Base-by-base conservation (phyloP, 2,888 invertebrate genomes). In the Urechis unicinctus region DNA sequence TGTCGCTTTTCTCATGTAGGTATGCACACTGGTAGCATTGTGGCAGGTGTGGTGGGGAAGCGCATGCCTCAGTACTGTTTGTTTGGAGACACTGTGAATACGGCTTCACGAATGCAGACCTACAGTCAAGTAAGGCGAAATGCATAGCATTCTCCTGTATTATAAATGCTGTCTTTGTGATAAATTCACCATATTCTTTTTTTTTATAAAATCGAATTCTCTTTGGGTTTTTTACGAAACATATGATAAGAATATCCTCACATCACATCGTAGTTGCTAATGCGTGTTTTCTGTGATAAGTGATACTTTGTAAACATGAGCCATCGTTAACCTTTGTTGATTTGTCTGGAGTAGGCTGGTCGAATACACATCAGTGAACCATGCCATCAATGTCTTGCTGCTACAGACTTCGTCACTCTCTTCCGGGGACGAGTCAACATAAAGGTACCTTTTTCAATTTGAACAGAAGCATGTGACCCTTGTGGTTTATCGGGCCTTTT, bases 101-200 rank as follows among this genome's bases (percentile, higher is more conserved):
- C 90, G 0, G 92, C 92, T 1, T 89, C 91, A 2, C 83, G 92
- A 56, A 91, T 92, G 91, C 91, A 92, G 73, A 83, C 85, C 1
- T 82, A 83, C 25, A 83, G 85, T 64, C 70, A 80, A 76, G 85
- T 85, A 73, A 74, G 71, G n/a, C n/a, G n/a, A n/a, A n/a, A n/a
- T n/a, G 17, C n/a, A n/a, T n/a, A n/a, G n/a, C n/a, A n/a, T n/a
- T n/a, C n/a, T n/a, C n/a, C n/a, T n/a, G n/a, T n/a, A n/a, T n/a
- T n/a, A n/a, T n/a, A n/a, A n/a, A n/a, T n/a, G n/a, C n/a, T n/a
- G n/a, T n/a, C n/a, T n/a, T n/a, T n/a, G n/a, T n/a, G n/a, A n/a
- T n/a, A n/a, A n/a, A n/a, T n/a, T n/a, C n/a, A n/a, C n/a, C n/a
- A n/a, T n/a, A n/a, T n/a, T n/a, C n/a, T n/a, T n/a, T n/a, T n/a